Conservation (phyloP, 2,888 invertebrate genomes). For the Serrognathus titanus region DNA sequence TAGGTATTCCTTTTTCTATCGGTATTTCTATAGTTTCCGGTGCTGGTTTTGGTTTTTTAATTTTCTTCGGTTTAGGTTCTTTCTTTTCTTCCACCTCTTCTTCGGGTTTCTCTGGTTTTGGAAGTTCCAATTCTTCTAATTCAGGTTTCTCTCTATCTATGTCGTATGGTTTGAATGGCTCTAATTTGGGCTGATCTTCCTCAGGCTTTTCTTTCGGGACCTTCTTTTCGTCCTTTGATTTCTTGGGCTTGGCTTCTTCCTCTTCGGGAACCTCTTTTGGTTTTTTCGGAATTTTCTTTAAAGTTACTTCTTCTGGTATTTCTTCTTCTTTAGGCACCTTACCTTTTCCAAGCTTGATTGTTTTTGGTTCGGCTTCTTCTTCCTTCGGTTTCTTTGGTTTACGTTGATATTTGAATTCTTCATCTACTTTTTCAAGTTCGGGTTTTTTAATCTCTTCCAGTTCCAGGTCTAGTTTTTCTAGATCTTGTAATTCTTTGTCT, state of each 20-base stretch:
- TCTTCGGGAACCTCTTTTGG: slow-evolving; percentile 17
- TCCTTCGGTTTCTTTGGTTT: slow-evolving; percentile 26
- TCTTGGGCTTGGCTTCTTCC: slow-evolving; percentile 11
- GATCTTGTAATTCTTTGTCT: slow-evolving; percentile 40
- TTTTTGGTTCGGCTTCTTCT: slow-evolving; percentile 31
- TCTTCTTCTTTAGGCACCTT: slow-evolving; percentile 39
- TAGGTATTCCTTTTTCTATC: slow-evolving; percentile 44
- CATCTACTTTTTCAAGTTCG: slow-evolving; percentile 43
- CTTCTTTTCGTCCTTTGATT: slow-evolving; percentile 13
- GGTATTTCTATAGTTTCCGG: slow-evolving; percentile 46
- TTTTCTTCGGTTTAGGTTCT: slow-evolving; percentile 35
- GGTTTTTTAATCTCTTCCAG: slow-evolving; percentile 46
- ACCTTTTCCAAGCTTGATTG: slow-evolving; percentile 39
- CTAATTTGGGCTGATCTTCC: slow-evolving; percentile 40
- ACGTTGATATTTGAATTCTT: slow-evolving; percentile 33
- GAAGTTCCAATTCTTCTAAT: slow-evolving; percentile 37
- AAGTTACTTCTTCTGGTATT: slow-evolving; percentile 33
- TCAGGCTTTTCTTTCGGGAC: slow-evolving; percentile 20
- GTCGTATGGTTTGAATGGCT: slow-evolving; percentile 45
- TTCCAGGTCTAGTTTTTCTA: slow-evolving; percentile 49
- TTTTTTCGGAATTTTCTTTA: slow-evolving; percentile 44
- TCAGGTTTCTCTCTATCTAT: slow-evolving; percentile 44
- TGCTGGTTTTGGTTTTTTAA: slow-evolving; percentile 44
- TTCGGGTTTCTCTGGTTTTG: slow-evolving; percentile 5
- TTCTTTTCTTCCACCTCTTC: slow-evolving; percentile 34